Conservation (phyloP, 2,797 vertebrate species). For the Smutsia temminckii region DNA sequence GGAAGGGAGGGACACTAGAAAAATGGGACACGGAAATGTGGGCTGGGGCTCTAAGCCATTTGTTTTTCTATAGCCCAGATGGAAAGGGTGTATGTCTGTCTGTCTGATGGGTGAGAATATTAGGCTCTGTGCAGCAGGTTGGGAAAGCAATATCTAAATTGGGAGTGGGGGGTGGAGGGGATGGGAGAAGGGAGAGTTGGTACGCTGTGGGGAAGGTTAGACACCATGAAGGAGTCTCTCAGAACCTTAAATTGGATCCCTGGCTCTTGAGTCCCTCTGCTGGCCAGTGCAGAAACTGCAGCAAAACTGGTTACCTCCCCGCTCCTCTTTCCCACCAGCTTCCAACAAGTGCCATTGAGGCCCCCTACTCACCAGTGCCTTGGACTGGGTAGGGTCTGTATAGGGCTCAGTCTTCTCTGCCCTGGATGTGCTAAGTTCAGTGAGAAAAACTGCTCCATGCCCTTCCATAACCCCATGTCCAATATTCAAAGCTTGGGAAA, state of each 20-base stretch:
- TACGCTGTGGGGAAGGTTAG: neutral
- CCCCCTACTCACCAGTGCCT: neutral
- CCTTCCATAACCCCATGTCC: neutral
- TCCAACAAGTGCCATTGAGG: conserved; percentile 31
- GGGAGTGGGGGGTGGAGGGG: neutral
- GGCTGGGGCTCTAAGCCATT: conserved; percentile 20
- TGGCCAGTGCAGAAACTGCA: conserved; percentile 68
- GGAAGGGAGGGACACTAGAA: conserved; percentile 23
- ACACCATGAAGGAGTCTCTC: neutral
- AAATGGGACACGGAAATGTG: conserved; percentile 61
- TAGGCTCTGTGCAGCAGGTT: neutral
- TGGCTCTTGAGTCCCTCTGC: conserved; percentile 82
- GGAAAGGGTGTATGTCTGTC: neutral
- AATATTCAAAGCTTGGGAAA: neutral
- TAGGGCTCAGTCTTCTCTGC: neutral
- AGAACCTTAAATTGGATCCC: conserved; percentile 30
- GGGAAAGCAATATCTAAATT: neutral
- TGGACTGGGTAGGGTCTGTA: neutral
- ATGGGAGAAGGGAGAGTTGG: neutral
- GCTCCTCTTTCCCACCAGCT: neutral
- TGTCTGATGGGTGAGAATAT: neutral
- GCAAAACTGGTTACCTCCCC: neutral
- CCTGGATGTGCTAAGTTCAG: neutral
- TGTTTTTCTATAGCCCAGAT: conserved; percentile 40
- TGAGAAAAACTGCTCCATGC: neutral